Percentiles rank a stretch among this genome's conserved stretches.
phyloP scores from a whole-genome alignment of 2,888 invertebrate species.

The Frankliniella fusca region DNA sequence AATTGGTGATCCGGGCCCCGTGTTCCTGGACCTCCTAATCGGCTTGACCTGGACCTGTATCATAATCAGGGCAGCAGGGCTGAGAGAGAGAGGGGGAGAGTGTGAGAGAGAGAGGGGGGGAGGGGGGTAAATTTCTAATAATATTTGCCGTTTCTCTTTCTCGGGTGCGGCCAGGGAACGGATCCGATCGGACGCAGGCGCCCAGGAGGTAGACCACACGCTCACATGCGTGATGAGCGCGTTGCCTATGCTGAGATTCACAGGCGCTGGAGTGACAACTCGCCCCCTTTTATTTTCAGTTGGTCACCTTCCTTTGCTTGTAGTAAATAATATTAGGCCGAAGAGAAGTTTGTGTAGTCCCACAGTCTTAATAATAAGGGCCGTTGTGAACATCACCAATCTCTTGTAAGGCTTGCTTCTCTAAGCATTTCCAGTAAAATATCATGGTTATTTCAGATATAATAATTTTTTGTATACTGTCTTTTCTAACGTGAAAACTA shows the following conservation, averaged over 20 bases:
- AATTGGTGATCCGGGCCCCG: constrained; percentile 13
- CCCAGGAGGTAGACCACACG: not conserved
- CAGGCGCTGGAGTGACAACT: constrained; percentile 9
- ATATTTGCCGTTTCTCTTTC: not conserved
- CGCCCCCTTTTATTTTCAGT: too few species aligned
- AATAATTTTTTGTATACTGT: too few species aligned
- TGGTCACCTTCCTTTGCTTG: too few species aligned
- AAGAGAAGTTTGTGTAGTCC: too few species aligned
- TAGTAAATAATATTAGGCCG: too few species aligned
- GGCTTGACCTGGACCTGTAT: constrained; percentile 22
- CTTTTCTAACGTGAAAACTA: too few species aligned
- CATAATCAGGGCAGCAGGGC: not conserved
- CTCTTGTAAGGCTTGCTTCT: too few species aligned
- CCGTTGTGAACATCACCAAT: too few species aligned
- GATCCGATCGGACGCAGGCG: not conserved
- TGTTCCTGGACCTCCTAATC: not conserved
- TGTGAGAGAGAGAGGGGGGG: not conserved
- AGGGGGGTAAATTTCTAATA: not conserved
- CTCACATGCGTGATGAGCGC: not conserved
- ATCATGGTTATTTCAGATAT: too few species aligned
- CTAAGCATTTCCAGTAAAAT: too few species aligned
- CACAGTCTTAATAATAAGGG: too few species aligned
- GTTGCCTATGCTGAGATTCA: not conserved
- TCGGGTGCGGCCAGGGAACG: not conserved
- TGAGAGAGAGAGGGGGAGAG: not conserved